Base-by-base conservation (phyloP, 2,797 vertebrate genomes). In the Chlorospingus flavigularis region DNA sequence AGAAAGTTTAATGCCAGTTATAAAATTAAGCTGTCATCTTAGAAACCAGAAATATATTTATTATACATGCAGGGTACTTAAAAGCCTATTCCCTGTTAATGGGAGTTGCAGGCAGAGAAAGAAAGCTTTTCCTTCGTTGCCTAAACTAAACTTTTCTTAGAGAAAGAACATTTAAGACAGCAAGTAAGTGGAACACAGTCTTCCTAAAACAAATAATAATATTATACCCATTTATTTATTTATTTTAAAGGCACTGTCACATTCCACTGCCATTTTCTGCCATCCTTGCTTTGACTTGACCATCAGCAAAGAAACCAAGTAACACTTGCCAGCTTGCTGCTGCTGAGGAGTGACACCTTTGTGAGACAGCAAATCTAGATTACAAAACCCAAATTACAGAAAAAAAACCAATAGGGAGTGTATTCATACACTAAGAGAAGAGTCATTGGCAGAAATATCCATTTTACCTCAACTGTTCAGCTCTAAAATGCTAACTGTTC, bases 1-100 rank as follows among this genome's bases (percentile, higher is more conserved):
- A 74, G 74, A 73, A 76, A 73, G 54, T 91, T 84, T 79, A 91
- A 76, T 74, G 76, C 94, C 92, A 95, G 73, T 73, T 87, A 89
- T 48, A 88, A 95, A 94, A 94, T 91, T 92, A 91, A 86, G 61
- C 60, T 95, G 75, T 90, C 93, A 91, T 61, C 71, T 91, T 37
- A 77, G 51, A 72, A 92, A 86, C 40, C 47, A 82, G 58, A 35
- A 35, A 45, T 54, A 9, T 88, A 88, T 92, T 85, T 86, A 87
- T 82, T 90, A 48, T 45, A 84, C 0, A 2, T 51, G 55, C 37
- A 86, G 47, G 35, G 61, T 74, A 75, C 60, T 90, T 84, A 91
- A 79, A 91, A 76, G n/a, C 20, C 24, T 47, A 58, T 60, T 93
- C 54, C 62, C 10, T 79, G 18, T 74, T 95, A 93, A 94, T 66